These are phyloP conservation scores for Protobothrops flavoviridis DNA, from an alignment of 2,113 vertebrate genomes.

Conservation along the genomic window DNA sequence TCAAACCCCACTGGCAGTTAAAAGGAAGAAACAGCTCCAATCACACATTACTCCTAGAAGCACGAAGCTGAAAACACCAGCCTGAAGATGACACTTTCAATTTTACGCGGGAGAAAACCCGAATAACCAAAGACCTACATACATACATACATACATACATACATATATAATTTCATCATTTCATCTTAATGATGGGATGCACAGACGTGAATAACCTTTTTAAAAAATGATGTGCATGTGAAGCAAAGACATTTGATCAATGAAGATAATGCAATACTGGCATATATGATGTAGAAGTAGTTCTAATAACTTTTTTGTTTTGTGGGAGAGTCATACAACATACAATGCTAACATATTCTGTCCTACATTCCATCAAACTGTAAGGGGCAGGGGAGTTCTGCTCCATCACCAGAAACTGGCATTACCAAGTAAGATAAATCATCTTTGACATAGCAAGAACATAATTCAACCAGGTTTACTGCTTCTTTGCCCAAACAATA, in stretches of 20 bases:
- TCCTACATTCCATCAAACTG: constrained; percentile 10
- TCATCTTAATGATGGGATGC: constrained; percentile 35
- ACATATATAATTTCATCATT: not conserved
- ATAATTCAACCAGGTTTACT: not conserved
- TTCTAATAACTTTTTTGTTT: constrained; percentile 15
- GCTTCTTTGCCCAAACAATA: not conserved
- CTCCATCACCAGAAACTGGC: not conserved
- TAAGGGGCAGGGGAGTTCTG: constrained; percentile 31
- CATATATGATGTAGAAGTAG: constrained; percentile 16
- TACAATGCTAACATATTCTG: not conserved
- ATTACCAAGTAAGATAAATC: not conserved
- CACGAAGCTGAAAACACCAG: no score
- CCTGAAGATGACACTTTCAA: no score
- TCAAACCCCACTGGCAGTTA: no score
- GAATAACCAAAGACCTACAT: no score
- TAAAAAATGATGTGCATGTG: constrained; percentile 26
- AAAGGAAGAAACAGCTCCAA: no score
- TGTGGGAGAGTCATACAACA: not conserved
- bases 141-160: no score
- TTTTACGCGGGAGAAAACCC: no score
- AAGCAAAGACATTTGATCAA: constrained; percentile 4
- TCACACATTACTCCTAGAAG: no score
- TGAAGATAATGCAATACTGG: not conserved
- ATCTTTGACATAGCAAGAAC: not conserved
- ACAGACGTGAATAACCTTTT: not conserved